These are phyloP conservation scores for Ridgeia piscesae DNA, from an alignment of 1,140 invertebrate species.

Conservation along the genomic window DNA sequence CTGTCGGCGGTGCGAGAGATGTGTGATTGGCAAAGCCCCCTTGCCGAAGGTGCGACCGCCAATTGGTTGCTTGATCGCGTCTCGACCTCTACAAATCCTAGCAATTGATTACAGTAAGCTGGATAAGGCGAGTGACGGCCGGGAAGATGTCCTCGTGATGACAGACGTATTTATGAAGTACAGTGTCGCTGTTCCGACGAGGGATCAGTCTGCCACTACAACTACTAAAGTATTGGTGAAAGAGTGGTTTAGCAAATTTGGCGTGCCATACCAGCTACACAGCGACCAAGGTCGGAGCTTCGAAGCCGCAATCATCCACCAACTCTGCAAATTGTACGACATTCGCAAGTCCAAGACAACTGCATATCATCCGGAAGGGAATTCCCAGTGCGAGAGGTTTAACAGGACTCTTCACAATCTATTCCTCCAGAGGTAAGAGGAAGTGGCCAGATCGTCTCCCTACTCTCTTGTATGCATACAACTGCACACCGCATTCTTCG, in stretches of 20 bases:
- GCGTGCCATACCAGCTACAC: background rate
- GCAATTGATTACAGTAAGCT: background rate
- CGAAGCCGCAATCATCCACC: background rate
- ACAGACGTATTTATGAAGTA: conserved; percentile 16
- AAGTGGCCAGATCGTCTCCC: background rate
- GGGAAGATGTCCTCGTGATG: conserved; percentile 10
- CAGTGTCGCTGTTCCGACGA: background rate
- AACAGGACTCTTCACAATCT: background rate
- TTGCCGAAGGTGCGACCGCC: background rate
- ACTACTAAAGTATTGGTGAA: background rate
- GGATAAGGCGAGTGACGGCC: background rate
- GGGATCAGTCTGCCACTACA: conserved; percentile 6
- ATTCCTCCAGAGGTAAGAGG: conserved; percentile 1
- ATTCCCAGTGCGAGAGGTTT: background rate
- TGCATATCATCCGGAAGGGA: conserved; percentile 8
- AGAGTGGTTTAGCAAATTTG: conserved; percentile 14
- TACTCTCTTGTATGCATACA: conserved; percentile 2
- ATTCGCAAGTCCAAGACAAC: conserved; percentile 2
- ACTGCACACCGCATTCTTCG: background rate
- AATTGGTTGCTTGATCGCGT: background rate
- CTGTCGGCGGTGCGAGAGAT: background rate
- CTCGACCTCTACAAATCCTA: background rate
- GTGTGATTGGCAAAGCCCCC: background rate
- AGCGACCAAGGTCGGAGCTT: conserved; percentile 3
- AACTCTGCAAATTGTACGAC: conserved; percentile 14